These are phyloP conservation scores for Zaprionus ornatus DNA, from an alignment of 1,140 invertebrate genomes.

Conservation along the genomic window DNA sequence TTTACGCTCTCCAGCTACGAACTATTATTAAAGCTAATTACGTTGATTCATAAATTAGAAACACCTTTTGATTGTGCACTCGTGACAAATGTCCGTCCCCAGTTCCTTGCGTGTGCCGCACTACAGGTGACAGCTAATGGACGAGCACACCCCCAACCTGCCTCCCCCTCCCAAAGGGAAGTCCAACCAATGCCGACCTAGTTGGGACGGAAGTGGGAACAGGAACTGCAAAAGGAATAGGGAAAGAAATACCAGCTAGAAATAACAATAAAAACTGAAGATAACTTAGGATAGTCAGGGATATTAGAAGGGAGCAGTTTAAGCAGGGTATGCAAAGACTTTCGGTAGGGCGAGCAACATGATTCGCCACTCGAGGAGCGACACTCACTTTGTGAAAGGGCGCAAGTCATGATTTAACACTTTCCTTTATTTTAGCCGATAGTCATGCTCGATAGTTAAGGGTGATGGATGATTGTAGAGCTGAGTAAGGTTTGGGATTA, in stretches of 20 bases:
- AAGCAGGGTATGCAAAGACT: neutral
- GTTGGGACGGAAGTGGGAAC: neutral
- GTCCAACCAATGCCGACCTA: constrained; percentile 13
- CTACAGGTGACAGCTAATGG: constrained; percentile 25
- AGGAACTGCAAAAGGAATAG: no score
- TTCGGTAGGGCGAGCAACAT: neutral
- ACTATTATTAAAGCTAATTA: constrained; percentile 73
- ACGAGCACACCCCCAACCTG: neutral
- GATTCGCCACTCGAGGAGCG: constrained; percentile 8
- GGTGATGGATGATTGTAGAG: constrained; percentile 16
- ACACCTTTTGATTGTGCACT: constrained; percentile 72
- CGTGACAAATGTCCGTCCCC: constrained; percentile 54
- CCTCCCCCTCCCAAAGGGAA: no score
- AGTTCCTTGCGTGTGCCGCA: constrained; percentile 30
- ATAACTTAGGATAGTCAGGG: neutral
- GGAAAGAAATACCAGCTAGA: neutral
- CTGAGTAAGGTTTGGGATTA: neutral
- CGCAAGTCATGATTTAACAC: constrained; percentile 29
- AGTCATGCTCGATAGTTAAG: constrained; percentile 25
- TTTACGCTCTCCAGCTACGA: constrained; percentile 27
- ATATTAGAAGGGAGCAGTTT: neutral
- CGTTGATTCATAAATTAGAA: constrained; percentile 78
- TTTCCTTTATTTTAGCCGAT: constrained; percentile 6
- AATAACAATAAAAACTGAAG: neutral
- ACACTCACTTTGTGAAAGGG: neutral